phyloP scores from a whole-genome alignment of 2,113 vertebrate species.

The Serilophus lunatus region DNA sequence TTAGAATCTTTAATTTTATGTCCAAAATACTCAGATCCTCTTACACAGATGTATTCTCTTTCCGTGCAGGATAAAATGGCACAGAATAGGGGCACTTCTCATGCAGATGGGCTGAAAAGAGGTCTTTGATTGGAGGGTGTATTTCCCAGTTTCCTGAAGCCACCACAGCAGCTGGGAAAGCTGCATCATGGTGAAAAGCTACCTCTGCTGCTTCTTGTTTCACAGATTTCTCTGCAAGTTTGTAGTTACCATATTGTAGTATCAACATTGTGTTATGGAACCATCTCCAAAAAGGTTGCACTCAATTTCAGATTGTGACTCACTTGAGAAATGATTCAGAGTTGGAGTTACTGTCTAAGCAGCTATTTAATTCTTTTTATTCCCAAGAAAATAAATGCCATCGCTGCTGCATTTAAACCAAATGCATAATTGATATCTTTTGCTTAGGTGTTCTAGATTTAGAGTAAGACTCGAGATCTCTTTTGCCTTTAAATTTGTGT shows the following conservation, averaged over 20 bases:
- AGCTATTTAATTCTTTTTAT: neutral
- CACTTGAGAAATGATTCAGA: neutral
- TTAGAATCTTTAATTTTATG: neutral
- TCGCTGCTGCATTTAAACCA: neutral
- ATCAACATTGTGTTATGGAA: neutral
- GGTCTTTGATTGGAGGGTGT: neutral
- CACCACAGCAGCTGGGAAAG: neutral
- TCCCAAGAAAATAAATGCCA: neutral
- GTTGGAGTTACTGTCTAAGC: neutral
- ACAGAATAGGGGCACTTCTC: neutral
- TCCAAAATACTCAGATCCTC: neutral
- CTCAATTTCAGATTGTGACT: neutral
- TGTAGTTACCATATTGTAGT: neutral
- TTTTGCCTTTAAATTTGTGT: neutral
- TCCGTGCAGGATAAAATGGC: neutral
- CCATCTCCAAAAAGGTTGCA: neutral
- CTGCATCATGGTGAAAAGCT: neutral
- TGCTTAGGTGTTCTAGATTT: neutral
- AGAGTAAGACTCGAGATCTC: neutral
- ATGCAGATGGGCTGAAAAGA: neutral
- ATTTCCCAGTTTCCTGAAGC: neutral
- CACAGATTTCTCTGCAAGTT: neutral
- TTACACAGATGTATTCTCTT: neutral
- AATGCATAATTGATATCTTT: neutral
- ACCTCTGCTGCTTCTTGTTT: neutral